Base-by-base conservation (phyloP, 2,888 invertebrate species). In the Petrolisthes cinctipes region DNA sequence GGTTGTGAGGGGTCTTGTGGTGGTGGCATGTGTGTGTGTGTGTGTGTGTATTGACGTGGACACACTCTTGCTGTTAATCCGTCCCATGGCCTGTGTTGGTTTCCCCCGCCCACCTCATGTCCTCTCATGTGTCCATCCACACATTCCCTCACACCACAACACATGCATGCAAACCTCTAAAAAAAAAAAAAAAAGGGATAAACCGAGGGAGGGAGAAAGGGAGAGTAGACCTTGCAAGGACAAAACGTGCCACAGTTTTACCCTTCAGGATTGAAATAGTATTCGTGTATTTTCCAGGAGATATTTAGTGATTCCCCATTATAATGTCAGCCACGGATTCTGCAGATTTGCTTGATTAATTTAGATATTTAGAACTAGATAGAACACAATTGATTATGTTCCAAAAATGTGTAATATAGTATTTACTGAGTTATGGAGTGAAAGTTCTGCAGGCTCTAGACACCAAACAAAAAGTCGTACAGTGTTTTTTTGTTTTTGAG, bases 41-140 rank as follows among this genome's bases (percentile, higher is more conserved):
- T 37, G 37, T 6, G 37, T 81, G 81, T 84, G 78, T 85, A 85
- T 85, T 79, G 85, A 85, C 85, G 85, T 79, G 79, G 79, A 79
- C 73, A 51, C 54, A 23, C 20, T 37, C 37, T 37, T 37, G 37
- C 54, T 79, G 85, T 79, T 85, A 37, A 79, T 66, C 85, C 56
- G 54, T 85, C 54, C 75, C 57, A 54, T 81, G 73, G 5, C 14
- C 57, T 54, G 73, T 20, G 56, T 76, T 23, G 61, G 79, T 23
- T 20, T 71, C 68, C 6, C 51, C 11, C 56, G 56, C 71, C 66
- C 56, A 80, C 80, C 56, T 53, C 5, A 20, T 20, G n/a, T 11
- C 80, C 80, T 7, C 57, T 11, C 80, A 57, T 20, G 20, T 56
- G 23, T 61, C 4, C 80, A 80, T 9, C 17, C 80, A 56, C 57